Evolutionary conservation across 2,113 vertebrate species (phyloP), one percentile per base, ranked within the genome.

Genomic region (Hemichromis elongatus): DNA sequence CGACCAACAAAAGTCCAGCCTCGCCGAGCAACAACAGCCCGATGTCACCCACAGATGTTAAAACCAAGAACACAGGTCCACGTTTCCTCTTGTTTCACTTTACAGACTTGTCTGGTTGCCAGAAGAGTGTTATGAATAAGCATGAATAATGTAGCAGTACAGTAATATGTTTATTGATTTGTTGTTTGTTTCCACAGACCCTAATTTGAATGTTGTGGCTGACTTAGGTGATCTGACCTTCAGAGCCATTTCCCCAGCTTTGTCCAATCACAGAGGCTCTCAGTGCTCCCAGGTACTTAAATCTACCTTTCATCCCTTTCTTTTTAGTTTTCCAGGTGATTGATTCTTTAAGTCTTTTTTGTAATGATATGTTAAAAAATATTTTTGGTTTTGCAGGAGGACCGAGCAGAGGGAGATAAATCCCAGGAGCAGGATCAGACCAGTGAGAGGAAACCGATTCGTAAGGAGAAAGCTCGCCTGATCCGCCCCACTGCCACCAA

Each of bases 1-100:
- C 73, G 2, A 84, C 30, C 18, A 89, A 87, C 68, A 95, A 86
- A 0, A 3, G 87, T 21, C 88, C 86, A 1, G n/a, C 93, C 3
- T 90, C 86, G 1, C 83, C 91, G 2, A 89, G 66, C 26, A 92
- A 94, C 77, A 95, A 90, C 0, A 12, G 10, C 87, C 85, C 87
- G 1, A 24, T 82, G 0, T 86, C 95, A 0, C 45, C 84, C 24
- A 93, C 93, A 6, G 89, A 92, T 1, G 3, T 83, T 89, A 98
- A 98, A 83, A 94, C 97, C 37, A 97, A 96, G 80, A 98, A 98
- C 0, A 33, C 95, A 1, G 96, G 98, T 99, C 77, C 87, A 94
- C 53, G 0, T 28, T 2, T 10, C 2, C 6, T 5, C 52, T 54
- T 28, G 21, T 40, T 78, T 14, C 7, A 18, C 63, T 70, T 45